phyloP scores from a whole-genome alignment of 1,140 invertebrate species.

The Acyrthosiphon pisum region DNA sequence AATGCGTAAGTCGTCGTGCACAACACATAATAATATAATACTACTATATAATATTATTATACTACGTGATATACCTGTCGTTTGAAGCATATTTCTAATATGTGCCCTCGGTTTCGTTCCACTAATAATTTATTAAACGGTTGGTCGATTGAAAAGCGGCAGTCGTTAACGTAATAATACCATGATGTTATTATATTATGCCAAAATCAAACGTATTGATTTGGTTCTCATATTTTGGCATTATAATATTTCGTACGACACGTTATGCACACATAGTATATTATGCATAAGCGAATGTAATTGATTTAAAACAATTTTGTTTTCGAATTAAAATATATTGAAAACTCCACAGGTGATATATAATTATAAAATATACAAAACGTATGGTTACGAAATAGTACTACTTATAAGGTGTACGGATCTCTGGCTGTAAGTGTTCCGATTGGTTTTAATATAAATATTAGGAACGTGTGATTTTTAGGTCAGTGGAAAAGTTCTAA shows the following conservation, averaged over 20 bases:
- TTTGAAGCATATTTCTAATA: not conserved
- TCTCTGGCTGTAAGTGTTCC: not conserved
- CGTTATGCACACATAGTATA: not conserved
- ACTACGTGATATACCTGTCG: not conserved
- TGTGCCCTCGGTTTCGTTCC: not conserved
- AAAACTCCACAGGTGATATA: not conserved
- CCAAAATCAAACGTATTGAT: no score
- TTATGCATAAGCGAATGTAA: not conserved
- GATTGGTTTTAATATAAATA: not conserved
- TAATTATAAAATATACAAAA: not conserved
- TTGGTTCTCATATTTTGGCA: no score
- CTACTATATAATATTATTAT: no score
- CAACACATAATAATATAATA: not conserved
- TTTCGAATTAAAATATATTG: not conserved
- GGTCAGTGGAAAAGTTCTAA: not conserved
- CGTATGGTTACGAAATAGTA: not conserved
- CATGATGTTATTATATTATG: no score
- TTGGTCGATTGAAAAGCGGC: not conserved
- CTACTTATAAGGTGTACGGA: not conserved
- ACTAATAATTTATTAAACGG: not conserved
- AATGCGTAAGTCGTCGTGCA: not conserved
- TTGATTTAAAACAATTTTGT: not conserved
- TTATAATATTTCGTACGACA: no score
- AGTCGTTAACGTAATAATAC: not conserved
- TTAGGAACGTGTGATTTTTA: not conserved